These are phyloP conservation scores for Sceliomorpha sp. DNA, from an alignment of 2,888 invertebrate genomes.

Conservation along the genomic window DNA sequence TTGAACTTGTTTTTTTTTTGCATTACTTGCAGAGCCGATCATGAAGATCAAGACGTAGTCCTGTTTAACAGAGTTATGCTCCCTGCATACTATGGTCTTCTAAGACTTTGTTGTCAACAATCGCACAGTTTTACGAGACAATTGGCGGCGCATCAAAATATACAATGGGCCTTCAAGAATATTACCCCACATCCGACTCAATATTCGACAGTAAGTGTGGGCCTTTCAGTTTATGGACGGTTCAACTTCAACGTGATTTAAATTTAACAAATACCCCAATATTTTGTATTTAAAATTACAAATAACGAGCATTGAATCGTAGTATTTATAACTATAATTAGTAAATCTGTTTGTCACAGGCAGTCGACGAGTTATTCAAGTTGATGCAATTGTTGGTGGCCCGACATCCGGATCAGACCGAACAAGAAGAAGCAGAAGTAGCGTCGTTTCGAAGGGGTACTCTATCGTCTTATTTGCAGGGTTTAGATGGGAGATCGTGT, in stretches of 20 bases:
- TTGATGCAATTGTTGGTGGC: constrained; percentile 93
- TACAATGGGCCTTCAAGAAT: constrained; percentile 98
- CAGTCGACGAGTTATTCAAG: constrained; percentile 95
- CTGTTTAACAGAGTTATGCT: constrained; percentile 96
- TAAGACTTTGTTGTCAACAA: constrained; percentile 94
- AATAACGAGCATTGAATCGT: no score
- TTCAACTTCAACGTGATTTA: no score
- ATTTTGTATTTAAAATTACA: no score
- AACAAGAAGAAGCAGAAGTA: constrained; percentile 90
- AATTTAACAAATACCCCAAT: no score
- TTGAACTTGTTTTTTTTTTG: no score
- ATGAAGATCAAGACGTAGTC: constrained; percentile 97
- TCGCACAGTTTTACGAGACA: constrained; percentile 92
- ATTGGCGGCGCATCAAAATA: constrained; percentile 95
- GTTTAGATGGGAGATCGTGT: constrained; percentile 93
- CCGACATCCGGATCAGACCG: constrained; percentile 89
- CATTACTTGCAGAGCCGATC: constrained; percentile 88
- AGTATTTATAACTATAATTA: no score
- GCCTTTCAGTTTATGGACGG: no score
- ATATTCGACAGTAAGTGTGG: constrained; percentile 88
- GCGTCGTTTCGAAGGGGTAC: constrained; percentile 91
- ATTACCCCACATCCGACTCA: constrained; percentile 97
- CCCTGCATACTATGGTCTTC: constrained; percentile 94
- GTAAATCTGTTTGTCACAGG: constrained; percentile 82
- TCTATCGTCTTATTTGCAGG: constrained; percentile 92